A percentile compares a stretch with the other conserved stretches of the same genome.
These are phyloP conservation scores for Spodoptera littoralis DNA, from an alignment of 2,888 invertebrate genomes.

Conservation along the genomic window DNA sequence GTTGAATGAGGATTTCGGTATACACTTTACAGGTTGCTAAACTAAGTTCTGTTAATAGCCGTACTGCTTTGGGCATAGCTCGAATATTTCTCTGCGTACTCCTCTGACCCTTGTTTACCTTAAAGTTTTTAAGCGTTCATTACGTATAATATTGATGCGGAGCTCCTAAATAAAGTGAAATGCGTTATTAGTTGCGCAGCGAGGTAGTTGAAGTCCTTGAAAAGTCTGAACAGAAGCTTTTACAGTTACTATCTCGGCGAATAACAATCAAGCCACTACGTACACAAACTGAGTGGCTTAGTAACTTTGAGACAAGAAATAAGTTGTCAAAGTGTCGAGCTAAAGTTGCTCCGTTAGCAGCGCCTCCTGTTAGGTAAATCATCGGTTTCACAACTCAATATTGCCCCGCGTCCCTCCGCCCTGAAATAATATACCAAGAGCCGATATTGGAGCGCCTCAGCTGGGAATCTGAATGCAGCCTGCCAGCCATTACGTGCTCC, in stretches of 20 bases:
- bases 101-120: conserved; percentile 60
- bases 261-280: conserved; percentile 78
- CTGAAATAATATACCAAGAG: conserved; percentile 84
- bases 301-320: conserved; percentile 86
- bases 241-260: conserved; percentile 65
- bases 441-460: conserved; percentile 82
- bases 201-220: conserved; percentile 49
- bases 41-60: conserved; percentile 81
- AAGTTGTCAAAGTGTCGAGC: conserved; percentile 88
- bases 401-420: conserved; percentile 73
- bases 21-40: conserved; percentile 80
- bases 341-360: conserved; percentile 84
- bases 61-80: conserved; percentile 73
- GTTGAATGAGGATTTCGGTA: conserved; percentile 84
- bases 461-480: conserved; percentile 78
- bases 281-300: conserved; percentile 83
- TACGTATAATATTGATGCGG: conserved; percentile 48
- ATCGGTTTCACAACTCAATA: conserved; percentile 87
- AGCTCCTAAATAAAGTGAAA: conserved; percentile 31
- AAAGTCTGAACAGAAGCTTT: conserved; percentile 51
- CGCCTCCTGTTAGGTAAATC: conserved; percentile 86
- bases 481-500: conserved; percentile 71
- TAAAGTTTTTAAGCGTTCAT: conserved; percentile 59
- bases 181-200: conserved; percentile 42
- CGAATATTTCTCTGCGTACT: conserved; percentile 70